Conservation (phyloP, 2,797 vertebrate genomes). For the Hipposideros larvatus region DNA sequence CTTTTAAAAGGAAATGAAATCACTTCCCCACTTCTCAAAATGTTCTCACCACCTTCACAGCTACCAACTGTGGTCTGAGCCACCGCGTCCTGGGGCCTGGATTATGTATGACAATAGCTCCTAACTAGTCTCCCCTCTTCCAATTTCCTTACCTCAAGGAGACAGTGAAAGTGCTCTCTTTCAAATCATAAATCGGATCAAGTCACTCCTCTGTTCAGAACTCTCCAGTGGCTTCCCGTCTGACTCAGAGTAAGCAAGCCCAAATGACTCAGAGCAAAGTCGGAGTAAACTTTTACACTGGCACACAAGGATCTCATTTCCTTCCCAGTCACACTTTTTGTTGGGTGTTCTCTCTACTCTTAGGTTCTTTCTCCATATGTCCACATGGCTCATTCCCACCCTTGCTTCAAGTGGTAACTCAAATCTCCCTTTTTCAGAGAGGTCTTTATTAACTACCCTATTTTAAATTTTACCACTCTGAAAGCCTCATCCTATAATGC, state of each 20-base stretch:
- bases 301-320: not conserved
- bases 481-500: not conserved
- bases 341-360: not conserved
- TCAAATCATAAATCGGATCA: conserved; percentile 37
- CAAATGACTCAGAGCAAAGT: conserved; percentile 68
- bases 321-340: not conserved
- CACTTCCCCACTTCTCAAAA: not conserved
- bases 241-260: conserved; percentile 71
- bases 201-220: conserved; percentile 30
- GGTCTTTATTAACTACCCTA: not conserved
- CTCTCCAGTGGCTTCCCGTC: conserved; percentile 48
- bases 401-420: not conserved
- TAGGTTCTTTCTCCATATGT: not conserved
- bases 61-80: not conserved
- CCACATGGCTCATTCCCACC: not conserved
- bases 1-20: conserved; percentile 54
- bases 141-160: not conserved
- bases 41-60: not conserved
- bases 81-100: not conserved
- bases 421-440: not conserved
- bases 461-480: not conserved
- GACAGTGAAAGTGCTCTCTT: conserved; percentile 58
- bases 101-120: not conserved
- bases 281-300: not conserved
- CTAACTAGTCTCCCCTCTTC: not conserved